These are phyloP conservation scores for Kryptopterus vitreolus DNA, from an alignment of 2,797 vertebrate species.

Conservation along the genomic window DNA sequence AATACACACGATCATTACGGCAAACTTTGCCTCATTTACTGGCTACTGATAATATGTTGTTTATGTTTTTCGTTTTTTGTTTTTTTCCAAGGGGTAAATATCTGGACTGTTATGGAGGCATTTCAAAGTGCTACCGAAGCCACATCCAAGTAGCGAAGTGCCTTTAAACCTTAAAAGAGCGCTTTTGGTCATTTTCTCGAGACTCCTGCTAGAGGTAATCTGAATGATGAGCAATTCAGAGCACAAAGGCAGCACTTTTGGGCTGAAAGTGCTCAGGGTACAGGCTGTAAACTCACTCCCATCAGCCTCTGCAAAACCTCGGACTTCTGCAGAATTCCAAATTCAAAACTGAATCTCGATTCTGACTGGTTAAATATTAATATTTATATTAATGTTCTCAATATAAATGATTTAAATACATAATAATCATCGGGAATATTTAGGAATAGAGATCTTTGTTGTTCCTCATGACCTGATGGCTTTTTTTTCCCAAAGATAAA, in stretches of 20 bases:
- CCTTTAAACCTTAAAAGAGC: neutral
- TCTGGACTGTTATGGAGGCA: neutral
- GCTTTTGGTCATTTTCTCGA: neutral
- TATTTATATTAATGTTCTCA: too few species aligned
- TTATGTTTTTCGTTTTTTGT: too few species aligned
- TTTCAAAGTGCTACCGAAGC: conserved; percentile 3
- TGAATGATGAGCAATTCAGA: neutral
- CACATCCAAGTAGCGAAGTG: conserved; percentile 9
- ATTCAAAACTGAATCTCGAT: conserved; percentile 3
- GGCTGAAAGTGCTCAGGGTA: neutral
- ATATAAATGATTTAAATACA: neutral
- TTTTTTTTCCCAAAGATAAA: neutral
- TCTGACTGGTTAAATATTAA: neutral
- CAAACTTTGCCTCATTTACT: too few species aligned
- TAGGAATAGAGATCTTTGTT: neutral
- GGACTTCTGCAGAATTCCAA: neutral
- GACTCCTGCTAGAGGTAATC: neutral
- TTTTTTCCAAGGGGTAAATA: too few species aligned
- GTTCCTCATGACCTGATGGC: neutral
- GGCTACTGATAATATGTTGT: neutral
- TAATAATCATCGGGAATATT: neutral
- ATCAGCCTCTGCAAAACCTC: neutral
- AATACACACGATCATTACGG: neutral
- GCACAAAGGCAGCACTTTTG: neutral
- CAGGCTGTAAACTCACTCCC: neutral